phyloP scores from a whole-genome alignment of 1,140 invertebrate species.

The Drosophila gunungcola region DNA sequence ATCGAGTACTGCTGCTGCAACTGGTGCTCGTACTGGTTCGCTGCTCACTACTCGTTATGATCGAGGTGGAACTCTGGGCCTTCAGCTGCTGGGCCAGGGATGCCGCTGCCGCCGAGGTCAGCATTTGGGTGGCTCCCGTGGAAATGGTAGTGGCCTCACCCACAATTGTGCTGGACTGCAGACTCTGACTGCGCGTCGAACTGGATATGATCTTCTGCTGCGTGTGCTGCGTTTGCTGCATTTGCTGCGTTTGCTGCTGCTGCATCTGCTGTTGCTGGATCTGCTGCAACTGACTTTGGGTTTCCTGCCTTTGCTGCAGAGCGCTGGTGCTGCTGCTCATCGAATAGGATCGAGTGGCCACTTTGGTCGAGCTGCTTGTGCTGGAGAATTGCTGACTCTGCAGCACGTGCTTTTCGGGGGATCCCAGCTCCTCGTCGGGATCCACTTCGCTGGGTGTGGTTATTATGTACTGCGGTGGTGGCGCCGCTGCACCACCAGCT shows the following conservation, averaged over 20 bases:
- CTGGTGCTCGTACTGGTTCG: slow-evolving; percentile 59
- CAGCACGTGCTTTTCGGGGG: slow-evolving; percentile 31
- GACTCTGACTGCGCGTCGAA: slow-evolving; percentile 76
- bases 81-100: slow-evolving; percentile 74
- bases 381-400: slow-evolving; percentile 42
- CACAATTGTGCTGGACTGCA: slow-evolving; percentile 77
- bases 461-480: slow-evolving; percentile 81
- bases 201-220: slow-evolving; percentile 75
- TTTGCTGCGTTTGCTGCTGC: slow-evolving; percentile 13
- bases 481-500: slow-evolving; percentile 13
- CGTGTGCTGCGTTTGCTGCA: slow-evolving; percentile 8
- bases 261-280: slow-evolving; percentile 31
- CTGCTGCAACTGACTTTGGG: slow-evolving; percentile 17
- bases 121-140: slow-evolving; percentile 26
- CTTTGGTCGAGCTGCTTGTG: slow-evolving; percentile 61
- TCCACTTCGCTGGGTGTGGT: slow-evolving; percentile 83
- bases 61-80: slow-evolving; percentile 81
- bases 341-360: slow-evolving; percentile 74
- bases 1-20: slow-evolving; percentile 58
- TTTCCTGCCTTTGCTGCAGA: slow-evolving; percentile 1
- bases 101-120: slow-evolving; percentile 25
- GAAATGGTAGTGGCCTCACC: slow-evolving; percentile 43
- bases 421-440: slow-evolving; percentile 66
- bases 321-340: slow-evolving; percentile 64
- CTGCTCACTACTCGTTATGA: slow-evolving; percentile 77